Base-by-base conservation (phyloP, 2,113 vertebrate species). In the Microcebus murinus region DNA sequence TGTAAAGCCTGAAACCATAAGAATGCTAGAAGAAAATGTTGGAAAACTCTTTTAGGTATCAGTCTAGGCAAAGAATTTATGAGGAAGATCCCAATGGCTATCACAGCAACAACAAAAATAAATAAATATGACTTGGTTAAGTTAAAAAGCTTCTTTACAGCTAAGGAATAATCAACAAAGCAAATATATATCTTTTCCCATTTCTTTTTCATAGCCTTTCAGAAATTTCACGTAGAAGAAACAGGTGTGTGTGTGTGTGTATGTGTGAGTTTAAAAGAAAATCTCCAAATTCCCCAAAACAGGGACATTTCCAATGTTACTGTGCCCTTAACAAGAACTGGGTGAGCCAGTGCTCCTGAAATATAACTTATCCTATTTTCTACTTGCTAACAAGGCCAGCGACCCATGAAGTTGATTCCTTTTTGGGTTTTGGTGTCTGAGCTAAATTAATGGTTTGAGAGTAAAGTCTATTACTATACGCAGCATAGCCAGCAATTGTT, bases 351-450 rank as follows among this genome's bases (percentile, higher is more conserved):
- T 90, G 93, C 74, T 95, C 85, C 76, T 77, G 45, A 98, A 98
- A 98, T 95, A 95, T 71, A 97, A 90, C 97, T 97, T 98, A 97
- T 83, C 90, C 96, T 70, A 42, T 96, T 96, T 93, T 63, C 94
- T 96, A 94, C 94, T 98, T 97, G 96, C 98, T 98, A 98, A 97
- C 96, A 97, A 97, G 91, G 96, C 94, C 95, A 97, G 96, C 65
- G 91, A 98, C 95, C 97, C 97, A 87, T 97, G 97, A 98, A 98
- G 96, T 97, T 97, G 97, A 98, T 95, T 97, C 97, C 96, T 98
- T 96, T 97, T 87, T 36, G 81, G 93, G 77, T 39, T 97, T 98
- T 97, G 95, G 85, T 90, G 73, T 96, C 95, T 84, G 89, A 96
- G 67, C 96, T 97, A 98, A 98, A 98, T 97, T 36, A 98, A 96